phyloP scores from a whole-genome alignment of 1,140 invertebrate genomes.

The Drosophila nigromelanica region DNA sequence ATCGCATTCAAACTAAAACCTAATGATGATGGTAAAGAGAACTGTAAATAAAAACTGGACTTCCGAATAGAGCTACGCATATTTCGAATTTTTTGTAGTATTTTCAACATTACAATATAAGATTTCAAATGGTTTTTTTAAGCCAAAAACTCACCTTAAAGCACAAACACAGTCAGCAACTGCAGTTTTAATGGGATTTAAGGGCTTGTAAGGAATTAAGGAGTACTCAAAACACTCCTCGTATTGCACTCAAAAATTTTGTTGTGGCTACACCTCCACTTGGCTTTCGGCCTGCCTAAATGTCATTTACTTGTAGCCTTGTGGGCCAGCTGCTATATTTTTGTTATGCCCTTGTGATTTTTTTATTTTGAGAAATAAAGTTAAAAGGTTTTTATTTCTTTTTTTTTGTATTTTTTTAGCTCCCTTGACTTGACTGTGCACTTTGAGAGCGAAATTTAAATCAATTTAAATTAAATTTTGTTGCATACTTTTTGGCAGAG shows the following conservation, averaged over 20 bases:
- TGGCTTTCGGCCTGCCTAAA: slow-evolving; percentile 34
- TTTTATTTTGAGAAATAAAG: slow-evolving; percentile 9
- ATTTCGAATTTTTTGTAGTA: too few species aligned
- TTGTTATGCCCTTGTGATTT: slow-evolving; percentile 27
- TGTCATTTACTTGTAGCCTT: slow-evolving; percentile 29
- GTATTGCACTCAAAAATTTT: slow-evolving; percentile 28
- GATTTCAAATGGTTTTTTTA: too few species aligned
- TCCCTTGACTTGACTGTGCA: neutral
- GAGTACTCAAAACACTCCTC: slow-evolving; percentile 21
- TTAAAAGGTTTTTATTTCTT: slow-evolving; percentile 35
- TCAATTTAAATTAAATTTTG: slow-evolving; percentile 64
- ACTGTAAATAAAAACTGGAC: neutral
- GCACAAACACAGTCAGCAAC: neutral
- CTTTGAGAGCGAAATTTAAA: slow-evolving; percentile 59
- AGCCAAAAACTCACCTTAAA: too few species aligned
- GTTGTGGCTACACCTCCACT: slow-evolving; percentile 39
- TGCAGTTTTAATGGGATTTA: slow-evolving; percentile 30
- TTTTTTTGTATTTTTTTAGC: neutral
- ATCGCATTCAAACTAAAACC: neutral
- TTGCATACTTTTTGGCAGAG: slow-evolving; percentile 49
- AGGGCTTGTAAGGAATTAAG: slow-evolving; percentile 28
- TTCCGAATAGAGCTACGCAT: neutral
- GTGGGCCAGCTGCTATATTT: slow-evolving; percentile 5
- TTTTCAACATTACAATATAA: too few species aligned
- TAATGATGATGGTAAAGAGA: too few species aligned